A percentile compares a stretch with the other conserved stretches of the same genome.
phyloP scores from a whole-genome alignment of 2,888 invertebrate species.

The Abscondita cerata region DNA sequence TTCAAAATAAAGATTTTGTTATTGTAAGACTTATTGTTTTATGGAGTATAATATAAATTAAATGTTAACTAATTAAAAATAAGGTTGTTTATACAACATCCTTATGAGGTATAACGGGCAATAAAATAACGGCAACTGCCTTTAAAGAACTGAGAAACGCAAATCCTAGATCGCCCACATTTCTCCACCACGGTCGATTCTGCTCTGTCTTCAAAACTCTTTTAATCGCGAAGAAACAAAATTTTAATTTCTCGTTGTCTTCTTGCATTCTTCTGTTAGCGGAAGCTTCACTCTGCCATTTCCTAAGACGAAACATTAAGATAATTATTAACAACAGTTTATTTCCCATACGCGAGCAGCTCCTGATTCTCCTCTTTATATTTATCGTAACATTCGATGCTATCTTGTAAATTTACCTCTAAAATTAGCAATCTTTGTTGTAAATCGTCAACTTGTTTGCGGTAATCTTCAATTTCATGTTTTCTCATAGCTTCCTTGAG shows the following conservation, averaged over 20 bases:
- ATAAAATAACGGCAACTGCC: constrained; percentile 19
- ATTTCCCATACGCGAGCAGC: constrained; percentile 9
- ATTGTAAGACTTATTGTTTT: no score
- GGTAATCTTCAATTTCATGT: constrained; percentile 4
- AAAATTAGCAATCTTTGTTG: constrained; percentile 6
- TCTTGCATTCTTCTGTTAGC: constrained; percentile 16
- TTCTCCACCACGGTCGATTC: constrained; percentile 28
- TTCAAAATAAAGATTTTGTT: not conserved
- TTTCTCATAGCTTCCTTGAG: not conserved
- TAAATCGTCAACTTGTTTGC: constrained; percentile 8
- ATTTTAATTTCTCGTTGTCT: constrained; percentile 16
- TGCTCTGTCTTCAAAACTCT: constrained; percentile 15
- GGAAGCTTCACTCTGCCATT: constrained; percentile 2
- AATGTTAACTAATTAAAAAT: no score
- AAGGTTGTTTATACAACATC: no score
- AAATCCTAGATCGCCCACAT: constrained; percentile 22
- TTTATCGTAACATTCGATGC: not conserved
- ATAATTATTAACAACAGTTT: not conserved
- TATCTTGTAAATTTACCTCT: constrained; percentile 15
- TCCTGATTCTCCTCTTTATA: constrained; percentile 9
- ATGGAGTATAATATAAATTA: no score
- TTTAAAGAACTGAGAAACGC: constrained; percentile 19
- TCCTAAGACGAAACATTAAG: constrained; percentile 10
- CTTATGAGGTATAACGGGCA: constrained; percentile 14
- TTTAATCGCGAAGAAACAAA: not conserved